Conservation (phyloP, 2,888 invertebrate genomes). For the Tolmerus cingulatus region DNA sequence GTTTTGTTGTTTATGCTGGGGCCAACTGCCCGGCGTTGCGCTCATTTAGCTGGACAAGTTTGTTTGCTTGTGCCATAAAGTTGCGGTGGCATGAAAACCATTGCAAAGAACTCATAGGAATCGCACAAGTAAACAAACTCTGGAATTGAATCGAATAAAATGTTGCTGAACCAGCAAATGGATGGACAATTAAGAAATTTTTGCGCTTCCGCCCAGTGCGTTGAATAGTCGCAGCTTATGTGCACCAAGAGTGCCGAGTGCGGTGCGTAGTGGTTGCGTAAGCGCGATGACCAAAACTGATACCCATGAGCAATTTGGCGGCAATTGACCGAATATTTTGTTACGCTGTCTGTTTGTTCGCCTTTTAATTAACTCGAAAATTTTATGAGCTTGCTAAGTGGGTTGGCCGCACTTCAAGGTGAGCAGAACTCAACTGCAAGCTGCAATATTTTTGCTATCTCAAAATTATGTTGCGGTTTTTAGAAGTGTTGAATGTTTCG, state of each 20-base stretch:
- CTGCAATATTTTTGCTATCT: background rate
- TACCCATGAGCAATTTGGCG: background rate
- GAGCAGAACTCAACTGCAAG: background rate
- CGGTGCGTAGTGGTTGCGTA: background rate
- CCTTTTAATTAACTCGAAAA: constrained; percentile 17
- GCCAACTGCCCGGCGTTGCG: background rate
- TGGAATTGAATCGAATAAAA: constrained; percentile 8
- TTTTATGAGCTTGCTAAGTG: background rate
- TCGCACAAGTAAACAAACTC: background rate
- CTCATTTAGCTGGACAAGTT: constrained; percentile 15
- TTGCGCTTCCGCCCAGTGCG: constrained; percentile 18
- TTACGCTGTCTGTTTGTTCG: background rate
- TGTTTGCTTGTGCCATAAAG: background rate
- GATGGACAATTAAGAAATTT: constrained; percentile 26
- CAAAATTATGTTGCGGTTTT: background rate
- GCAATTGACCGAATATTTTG: background rate
- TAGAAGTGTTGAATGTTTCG: background rate
- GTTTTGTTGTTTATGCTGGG: background rate
- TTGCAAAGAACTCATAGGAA: background rate
- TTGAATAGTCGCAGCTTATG: background rate
- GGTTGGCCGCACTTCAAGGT: background rate
- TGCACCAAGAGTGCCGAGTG: background rate
- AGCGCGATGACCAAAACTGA: background rate
- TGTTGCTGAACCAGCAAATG: background rate
- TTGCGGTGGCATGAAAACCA: background rate